These are phyloP conservation scores for Adelphocoris suturalis DNA, from an alignment of 2,888 invertebrate genomes.

Conservation along the genomic window DNA sequence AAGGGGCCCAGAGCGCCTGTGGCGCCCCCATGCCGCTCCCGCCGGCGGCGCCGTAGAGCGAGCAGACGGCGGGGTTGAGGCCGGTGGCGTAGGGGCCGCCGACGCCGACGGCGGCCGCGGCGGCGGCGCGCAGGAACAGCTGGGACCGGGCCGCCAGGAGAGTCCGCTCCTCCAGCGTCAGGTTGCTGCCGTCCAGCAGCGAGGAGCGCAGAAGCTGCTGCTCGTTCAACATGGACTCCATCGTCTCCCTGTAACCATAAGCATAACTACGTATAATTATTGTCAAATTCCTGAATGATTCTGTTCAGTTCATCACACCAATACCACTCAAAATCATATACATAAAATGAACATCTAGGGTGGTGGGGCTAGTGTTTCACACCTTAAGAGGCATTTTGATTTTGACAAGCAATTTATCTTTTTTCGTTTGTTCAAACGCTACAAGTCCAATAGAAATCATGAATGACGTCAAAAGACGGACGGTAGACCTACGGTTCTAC, in stretches of 20 bases:
- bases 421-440: too few relatives aligned
- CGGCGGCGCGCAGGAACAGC: slow-evolving; percentile 85
- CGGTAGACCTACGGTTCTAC: too few relatives aligned
- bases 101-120: slow-evolving; percentile 81
- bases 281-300: background rate
- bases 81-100: slow-evolving; percentile 77
- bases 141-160: slow-evolving; percentile 88
- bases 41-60: slow-evolving; percentile 73
- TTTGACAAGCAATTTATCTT: too few relatives aligned
- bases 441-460: too few relatives aligned
- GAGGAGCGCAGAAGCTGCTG: slow-evolving; percentile 86
- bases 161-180: slow-evolving; percentile 86
- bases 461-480: too few relatives aligned
- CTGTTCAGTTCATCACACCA: background rate
- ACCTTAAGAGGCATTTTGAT: too few relatives aligned
- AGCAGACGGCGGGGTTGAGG: slow-evolving; percentile 69
- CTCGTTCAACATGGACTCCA: slow-evolving; percentile 89
- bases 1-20: slow-evolving; percentile 72
- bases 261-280: slow-evolving; percentile 58
- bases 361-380: too few relatives aligned
- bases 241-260: slow-evolving; percentile 82
- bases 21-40: slow-evolving; percentile 66
- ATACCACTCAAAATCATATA: background rate
- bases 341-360: too few relatives aligned
- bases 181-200: slow-evolving; percentile 83